Percentiles rank a stretch among this genome's conserved stretches.
These are phyloP conservation scores for Archips xylosteana DNA, from an alignment of 2,888 invertebrate species.

Conservation along the genomic window DNA sequence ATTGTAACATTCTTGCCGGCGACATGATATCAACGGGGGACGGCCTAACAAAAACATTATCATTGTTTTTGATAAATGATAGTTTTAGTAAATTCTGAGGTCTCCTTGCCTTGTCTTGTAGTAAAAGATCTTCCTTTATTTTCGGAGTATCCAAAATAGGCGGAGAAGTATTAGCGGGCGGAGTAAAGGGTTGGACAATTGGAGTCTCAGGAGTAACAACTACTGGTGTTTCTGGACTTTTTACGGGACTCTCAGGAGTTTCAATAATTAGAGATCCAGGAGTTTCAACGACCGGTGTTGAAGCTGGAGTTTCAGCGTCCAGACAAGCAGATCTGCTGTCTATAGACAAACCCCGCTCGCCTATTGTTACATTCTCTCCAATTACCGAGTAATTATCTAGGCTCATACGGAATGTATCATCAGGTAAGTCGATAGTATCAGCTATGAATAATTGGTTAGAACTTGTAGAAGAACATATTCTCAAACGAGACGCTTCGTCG, in stretches of 20 bases:
- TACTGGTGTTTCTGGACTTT: neutral
- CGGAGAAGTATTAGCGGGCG: conserved; percentile 45
- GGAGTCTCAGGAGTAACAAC: conserved; percentile 49
- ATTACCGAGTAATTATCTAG: conserved; percentile 71
- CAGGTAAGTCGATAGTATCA: conserved; percentile 70
- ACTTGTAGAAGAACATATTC: conserved; percentile 54
- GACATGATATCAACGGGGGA: conserved; percentile 77
- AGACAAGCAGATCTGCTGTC: conserved; percentile 52
- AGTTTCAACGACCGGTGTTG: conserved; percentile 32
- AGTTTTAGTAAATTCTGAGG: conserved; percentile 64
- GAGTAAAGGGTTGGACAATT: conserved; percentile 43
- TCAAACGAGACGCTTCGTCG: conserved; percentile 53
- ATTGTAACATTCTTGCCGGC: conserved; percentile 79
- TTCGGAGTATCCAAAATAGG: conserved; percentile 64
- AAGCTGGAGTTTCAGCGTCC: conserved; percentile 39
- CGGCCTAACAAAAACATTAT: conserved; percentile 73
- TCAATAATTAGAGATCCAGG: neutral
- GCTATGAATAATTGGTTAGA: conserved; percentile 68
- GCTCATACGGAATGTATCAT: conserved; percentile 76
- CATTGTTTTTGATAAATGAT: conserved; percentile 65
- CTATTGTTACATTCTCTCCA: conserved; percentile 77
- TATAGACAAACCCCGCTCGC: conserved; percentile 59
- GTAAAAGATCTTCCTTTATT: conserved; percentile 46
- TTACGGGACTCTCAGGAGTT: neutral
- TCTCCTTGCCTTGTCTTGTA: conserved; percentile 48